Evolutionary conservation across 2,888 invertebrate genomes (phyloP), one percentile per base, ranked within the genome.

Genomic region (Minunthozetes semirufus): DNA sequence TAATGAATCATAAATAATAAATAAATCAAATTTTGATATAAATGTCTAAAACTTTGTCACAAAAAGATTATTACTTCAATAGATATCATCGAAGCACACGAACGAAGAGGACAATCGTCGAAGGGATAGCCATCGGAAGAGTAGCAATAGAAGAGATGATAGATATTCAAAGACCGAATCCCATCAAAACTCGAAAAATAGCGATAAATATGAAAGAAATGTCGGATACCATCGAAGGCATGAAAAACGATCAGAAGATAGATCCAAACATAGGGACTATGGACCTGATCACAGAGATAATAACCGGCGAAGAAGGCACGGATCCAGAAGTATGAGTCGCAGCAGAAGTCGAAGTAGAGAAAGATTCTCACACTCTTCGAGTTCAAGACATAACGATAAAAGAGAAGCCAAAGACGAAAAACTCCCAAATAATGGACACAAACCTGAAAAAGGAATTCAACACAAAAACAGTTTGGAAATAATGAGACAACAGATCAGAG

Each of bases 401-500:
- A 8, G 15, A 2, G 66, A 66, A 22, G n/a, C 42, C 11, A 66
- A n/a, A 42, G 42, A 19, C n/a, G 19, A 42, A 22, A 19, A 22
- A 66, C 25, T 19, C 11, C 17, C 22, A 5, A 42, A 42, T 22
- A 68, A 5, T 22, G 68, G 46, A 38, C 29, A 9, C 2, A 68
- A 68, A 70, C 4, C 46, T 9, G 48, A 46, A 25, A 70, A 70
- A 48, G 70, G 70, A 46, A 1, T 17, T 48, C 70, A 70, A 70
- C 70, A 70, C 22, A 70, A 46, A 48, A 48, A 25, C 17, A 70
- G 17, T 70, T 48, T 70, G 17, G 46, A 70, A 17, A 46, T 70
- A 38, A 70, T 70, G 70, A 46, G 22, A 46, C 46, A 70, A 70
- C 70, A 70, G 22, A 48, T 70, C 25, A 25, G 38, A 48, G 25